Evolutionary conservation across 2,888 invertebrate genomes (phyloP).

Genomic region (Atrina japonica): DNA sequence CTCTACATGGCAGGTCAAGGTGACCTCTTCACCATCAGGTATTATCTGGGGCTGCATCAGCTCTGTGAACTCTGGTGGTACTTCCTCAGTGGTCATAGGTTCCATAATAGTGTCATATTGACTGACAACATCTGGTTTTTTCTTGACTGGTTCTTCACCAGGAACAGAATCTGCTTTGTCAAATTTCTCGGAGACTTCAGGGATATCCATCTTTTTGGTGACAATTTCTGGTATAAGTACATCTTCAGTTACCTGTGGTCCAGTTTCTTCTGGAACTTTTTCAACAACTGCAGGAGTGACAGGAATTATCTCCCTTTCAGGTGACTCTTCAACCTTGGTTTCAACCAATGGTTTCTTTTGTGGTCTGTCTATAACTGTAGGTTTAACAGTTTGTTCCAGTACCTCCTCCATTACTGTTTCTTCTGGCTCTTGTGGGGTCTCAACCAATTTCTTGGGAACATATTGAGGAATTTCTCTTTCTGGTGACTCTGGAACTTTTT

Average conservation of each 20-base stretch:
- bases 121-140: slow-evolving; percentile 57
- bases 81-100: slow-evolving; percentile 60
- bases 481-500: slow-evolving; percentile 59
- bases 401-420: slow-evolving; percentile 59
- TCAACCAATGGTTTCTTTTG: slow-evolving; percentile 63
- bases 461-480: slow-evolving; percentile 45
- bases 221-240: slow-evolving; percentile 53
- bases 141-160: slow-evolving; percentile 57
- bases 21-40: slow-evolving; percentile 71
- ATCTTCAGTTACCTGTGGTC: slow-evolving; percentile 52
- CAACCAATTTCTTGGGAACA: slow-evolving; percentile 50
- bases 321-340: slow-evolving; percentile 60
- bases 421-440: slow-evolving; percentile 35
- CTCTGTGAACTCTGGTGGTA: slow-evolving; percentile 76
- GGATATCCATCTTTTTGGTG: slow-evolving; percentile 59
- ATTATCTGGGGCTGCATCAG: slow-evolving; percentile 73
- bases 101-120: slow-evolving; percentile 63
- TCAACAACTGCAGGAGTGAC: slow-evolving; percentile 49
- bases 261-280: slow-evolving; percentile 40
- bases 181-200: slow-evolving; percentile 51
- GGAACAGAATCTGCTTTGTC: slow-evolving; percentile 50
- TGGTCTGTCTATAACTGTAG: slow-evolving; percentile 63
- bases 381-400: slow-evolving; percentile 61
- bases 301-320: slow-evolving; percentile 48
- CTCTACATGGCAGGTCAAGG: slow-evolving; percentile 70